Base-by-base conservation (phyloP, 2,888 invertebrate species). In the Leptopterna dolabrata region DNA sequence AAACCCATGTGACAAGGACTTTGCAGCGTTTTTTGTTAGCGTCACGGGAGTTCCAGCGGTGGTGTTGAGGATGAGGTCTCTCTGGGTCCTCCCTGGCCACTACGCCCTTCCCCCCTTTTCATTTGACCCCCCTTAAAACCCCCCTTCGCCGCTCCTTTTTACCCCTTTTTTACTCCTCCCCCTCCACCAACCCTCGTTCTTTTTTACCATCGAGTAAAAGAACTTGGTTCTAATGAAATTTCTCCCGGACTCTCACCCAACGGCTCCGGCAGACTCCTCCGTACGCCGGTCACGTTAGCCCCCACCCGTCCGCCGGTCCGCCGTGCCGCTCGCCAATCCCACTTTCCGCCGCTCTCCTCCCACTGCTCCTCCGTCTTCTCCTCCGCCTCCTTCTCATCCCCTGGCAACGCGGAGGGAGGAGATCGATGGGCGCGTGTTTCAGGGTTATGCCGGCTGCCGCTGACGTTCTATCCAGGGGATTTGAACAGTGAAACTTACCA, bases 341-440 rank as follows among this genome's bases (percentile, higher is more conserved):
- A 3, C 19, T 55, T 19, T 55, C 55, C 55, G 55, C 55, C 24
- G n/a, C 19, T 24, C 55, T 55, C 55, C 3, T 55, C 19, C 55
- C 19, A n/a, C 19, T 55, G 16, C 19, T 55, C 9, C 19, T 1
- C 55, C 55, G 55, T 55, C 55, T 55, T 19, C 19, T 55, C 55
- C n/a, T 19, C 19, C 24, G 7, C 9, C 19, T 19, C 19, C 55
- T n/a, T n/a, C 2, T 24, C 24, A n/a, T 55, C 24, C 55, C 19
- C 2, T 19, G 16, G 19, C 36, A 36, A 36, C 36, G 36, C 4
- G 47, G 47, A 47, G 47, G 47, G 47, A 3, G 13, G 24, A 19
- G 55, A 55, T 55, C 55, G 55, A 55, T 55, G 55, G 55, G 55
- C n/a, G 55, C 55, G 55, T 55, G 55, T 55, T 55, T 55, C 55